phyloP scores from a whole-genome alignment of 2,113 vertebrate genomes.

The Mionectes macconnelli region DNA sequence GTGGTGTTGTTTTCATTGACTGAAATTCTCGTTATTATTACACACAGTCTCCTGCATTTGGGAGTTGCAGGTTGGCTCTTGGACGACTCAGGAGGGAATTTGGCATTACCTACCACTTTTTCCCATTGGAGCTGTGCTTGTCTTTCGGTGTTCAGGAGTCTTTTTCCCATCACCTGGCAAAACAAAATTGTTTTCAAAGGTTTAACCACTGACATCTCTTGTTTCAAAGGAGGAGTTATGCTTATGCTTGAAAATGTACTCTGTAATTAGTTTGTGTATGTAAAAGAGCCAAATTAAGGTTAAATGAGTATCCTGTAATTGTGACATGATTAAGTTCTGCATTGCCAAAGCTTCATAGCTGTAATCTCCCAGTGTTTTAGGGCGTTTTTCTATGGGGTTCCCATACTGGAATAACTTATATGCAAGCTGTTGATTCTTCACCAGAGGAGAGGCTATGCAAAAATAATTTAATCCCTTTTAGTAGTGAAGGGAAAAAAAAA shows the following conservation, averaged over 20 bases:
- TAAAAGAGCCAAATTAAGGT: neutral
- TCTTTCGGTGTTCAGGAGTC: fast-evolving
- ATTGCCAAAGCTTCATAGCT: neutral
- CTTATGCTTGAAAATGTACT: neutral
- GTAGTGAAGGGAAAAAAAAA: neutral
- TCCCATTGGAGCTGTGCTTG: neutral
- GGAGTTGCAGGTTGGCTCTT: neutral
- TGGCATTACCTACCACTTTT: neutral
- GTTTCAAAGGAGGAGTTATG: neutral
- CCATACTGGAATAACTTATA: neutral
- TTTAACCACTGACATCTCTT: neutral
- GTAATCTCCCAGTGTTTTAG: neutral
- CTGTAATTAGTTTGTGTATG: conserved; percentile 14
- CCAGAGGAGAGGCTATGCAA: neutral
- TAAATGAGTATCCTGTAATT: conserved; percentile 1
- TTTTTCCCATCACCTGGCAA: neutral
- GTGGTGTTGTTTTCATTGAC: neutral
- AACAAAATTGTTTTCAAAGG: neutral
- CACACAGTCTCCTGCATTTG: neutral
- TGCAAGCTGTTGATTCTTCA: neutral
- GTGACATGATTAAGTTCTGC: neutral
- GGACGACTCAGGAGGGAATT: neutral
- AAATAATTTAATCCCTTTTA: neutral
- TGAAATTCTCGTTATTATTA: neutral
- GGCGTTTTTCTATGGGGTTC: neutral